Evolutionary conservation across 2,888 invertebrate genomes (phyloP), one percentile per base, ranked within the genome.

Genomic region (Ormyrus nitidulus): DNA sequence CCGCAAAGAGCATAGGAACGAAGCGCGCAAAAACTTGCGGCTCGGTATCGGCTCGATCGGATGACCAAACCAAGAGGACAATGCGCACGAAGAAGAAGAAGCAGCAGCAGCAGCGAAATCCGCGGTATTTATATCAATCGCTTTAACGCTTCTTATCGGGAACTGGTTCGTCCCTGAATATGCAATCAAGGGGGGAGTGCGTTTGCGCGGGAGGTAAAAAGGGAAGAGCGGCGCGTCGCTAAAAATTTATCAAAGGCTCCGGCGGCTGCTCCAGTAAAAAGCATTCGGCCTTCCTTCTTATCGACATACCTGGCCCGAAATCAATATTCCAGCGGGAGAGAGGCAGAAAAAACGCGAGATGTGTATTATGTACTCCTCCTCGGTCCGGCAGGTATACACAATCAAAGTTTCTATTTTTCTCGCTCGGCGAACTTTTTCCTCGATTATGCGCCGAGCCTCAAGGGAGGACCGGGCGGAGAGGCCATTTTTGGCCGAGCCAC

Each of bases 191-290:
- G n/a, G 8, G 34, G 34, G 34, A 34, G 34, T 34, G 34, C 34
- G 34, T 6, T n/a, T 49, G 56, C 49, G 68, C 68, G 56, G 62
- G 69, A 53, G 73, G 62, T 46, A 73, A 73, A 72, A 68, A 72
- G 7, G 34, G 54, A 34, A 34, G 34, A 34, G 34, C 34, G 4
- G 9, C 49, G 51, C 13, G 46, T 34, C 48, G 49, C 49, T 73
- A 78, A 78, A 78, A 78, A 78, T 78, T 68, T 68, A 78, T 78
- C 78, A 78, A 78, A 78, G 68, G 72, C 78, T 49, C 54, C 71
- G 58, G 34, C 34, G 34, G 34, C 34, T 34, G 34, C 34, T 34
- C 34, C 34, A 56, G 19, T 64, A 77, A 77, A 77, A 77, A 77
- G 49, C 54, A 34, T 34, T 48, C 49, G 34, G 62, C 5, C 59